Evolutionary conservation across 2,113 vertebrate genomes (phyloP).

Genomic region (Gobio gobio): DNA sequence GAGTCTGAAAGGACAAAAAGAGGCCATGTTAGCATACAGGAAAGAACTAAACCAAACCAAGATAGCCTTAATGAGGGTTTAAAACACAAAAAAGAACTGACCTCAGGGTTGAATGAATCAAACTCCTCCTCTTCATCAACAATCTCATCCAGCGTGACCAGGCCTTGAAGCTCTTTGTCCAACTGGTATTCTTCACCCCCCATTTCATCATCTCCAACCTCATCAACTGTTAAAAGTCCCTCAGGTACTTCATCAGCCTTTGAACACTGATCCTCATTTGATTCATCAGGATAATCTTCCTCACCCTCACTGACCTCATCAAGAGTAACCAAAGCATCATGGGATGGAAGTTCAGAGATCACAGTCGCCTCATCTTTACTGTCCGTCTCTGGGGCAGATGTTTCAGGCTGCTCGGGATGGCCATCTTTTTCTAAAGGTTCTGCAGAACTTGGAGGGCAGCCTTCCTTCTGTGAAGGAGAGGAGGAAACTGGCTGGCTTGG

Average conservation of each 20-base stretch:
- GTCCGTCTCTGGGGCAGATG: background rate
- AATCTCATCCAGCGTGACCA: constrained; percentile 69
- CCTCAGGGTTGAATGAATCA: constrained; percentile 64
- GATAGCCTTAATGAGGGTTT: background rate
- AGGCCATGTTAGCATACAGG: constrained; percentile 52
- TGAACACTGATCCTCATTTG: constrained; percentile 74
- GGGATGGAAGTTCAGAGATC: constrained; percentile 17
- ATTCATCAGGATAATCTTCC: constrained; percentile 77
- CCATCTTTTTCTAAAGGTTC: background rate
- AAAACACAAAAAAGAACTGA: constrained; percentile 43
- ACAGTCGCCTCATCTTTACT: background rate
- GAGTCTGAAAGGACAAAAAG: constrained; percentile 68
- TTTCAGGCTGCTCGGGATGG: background rate
- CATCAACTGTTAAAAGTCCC: constrained; percentile 70
- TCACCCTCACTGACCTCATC: constrained; percentile 89
- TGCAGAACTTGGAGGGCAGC: background rate
- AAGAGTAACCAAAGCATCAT: constrained; percentile 75
- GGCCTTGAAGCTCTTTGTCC: constrained; percentile 58
- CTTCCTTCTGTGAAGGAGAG: background rate
- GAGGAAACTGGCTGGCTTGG: constrained; percentile 2
- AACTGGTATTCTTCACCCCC: constrained; percentile 3
- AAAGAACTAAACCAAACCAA: background rate
- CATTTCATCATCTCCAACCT: constrained; percentile 65
- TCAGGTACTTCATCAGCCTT: constrained; percentile 53
- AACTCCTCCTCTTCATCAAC: constrained; percentile 73